These are phyloP conservation scores for Ips nitidus DNA, from an alignment of 1,140 invertebrate species.

Conservation along the genomic window DNA sequence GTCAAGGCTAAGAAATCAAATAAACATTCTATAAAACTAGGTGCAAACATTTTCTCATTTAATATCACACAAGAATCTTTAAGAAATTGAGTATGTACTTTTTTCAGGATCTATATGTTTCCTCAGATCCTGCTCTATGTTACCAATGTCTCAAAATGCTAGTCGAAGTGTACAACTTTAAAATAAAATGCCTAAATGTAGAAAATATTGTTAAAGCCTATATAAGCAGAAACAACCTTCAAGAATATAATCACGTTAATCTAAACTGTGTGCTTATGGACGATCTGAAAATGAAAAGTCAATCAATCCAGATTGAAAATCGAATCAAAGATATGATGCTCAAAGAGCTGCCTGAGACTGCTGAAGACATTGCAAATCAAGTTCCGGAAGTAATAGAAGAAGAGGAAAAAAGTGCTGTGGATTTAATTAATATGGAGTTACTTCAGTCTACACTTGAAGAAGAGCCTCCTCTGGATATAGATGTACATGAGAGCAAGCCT, in stretches of 20 bases:
- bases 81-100: neutral
- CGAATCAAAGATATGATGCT: slow-evolving; percentile 29
- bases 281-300: slow-evolving; percentile 29
- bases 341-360: slow-evolving; percentile 11
- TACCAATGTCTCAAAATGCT: slow-evolving; percentile 32
- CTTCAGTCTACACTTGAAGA: neutral
- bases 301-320: slow-evolving; percentile 20
- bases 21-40: too few relatives aligned
- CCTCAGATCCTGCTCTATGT: slow-evolving; percentile 36
- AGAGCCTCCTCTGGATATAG: neutral
- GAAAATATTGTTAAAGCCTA: slow-evolving; percentile 34
- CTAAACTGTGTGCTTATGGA: slow-evolving; percentile 34
- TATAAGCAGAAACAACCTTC: slow-evolving; percentile 33
- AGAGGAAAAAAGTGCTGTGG: neutral
- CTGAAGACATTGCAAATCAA: neutral
- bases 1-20: too few relatives aligned
- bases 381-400: too few relatives aligned
- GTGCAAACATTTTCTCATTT: too few relatives aligned
- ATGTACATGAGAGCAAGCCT: neutral
- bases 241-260: slow-evolving; percentile 36
- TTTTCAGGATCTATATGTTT: slow-evolving; percentile 39
- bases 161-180: slow-evolving; percentile 38
- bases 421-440: too few relatives aligned
- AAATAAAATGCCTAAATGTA: slow-evolving; percentile 36
- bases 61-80: too few relatives aligned